Conservation (phyloP, 2,888 invertebrate species). For the Dorcus hopei region DNA sequence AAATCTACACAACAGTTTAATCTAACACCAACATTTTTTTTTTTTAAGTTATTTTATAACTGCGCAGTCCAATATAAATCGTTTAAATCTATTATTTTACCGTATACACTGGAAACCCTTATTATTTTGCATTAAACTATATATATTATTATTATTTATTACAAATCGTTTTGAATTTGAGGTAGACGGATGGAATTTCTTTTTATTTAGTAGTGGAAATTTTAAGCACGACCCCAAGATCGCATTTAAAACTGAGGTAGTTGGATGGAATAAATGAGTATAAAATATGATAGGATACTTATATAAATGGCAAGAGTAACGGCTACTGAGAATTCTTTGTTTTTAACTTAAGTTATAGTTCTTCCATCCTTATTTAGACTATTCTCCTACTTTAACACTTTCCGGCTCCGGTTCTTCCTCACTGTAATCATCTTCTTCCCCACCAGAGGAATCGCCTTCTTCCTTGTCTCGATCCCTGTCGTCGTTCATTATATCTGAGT, state of each 20-base stretch:
- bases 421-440: conserved; percentile 56
- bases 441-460: conserved; percentile 53
- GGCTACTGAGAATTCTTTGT: conserved; percentile 28
- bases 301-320: conserved; percentile 31
- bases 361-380: conserved; percentile 32
- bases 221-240: conserved; percentile 15
- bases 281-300: conserved; percentile 9
- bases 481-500: conserved; percentile 59
- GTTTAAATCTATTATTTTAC: conserved; percentile 31
- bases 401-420: conserved; percentile 52
- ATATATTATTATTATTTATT: conserved; percentile 18
- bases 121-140: conserved; percentile 43
- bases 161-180: conserved; percentile 35
- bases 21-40: conserved; percentile 36
- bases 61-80: conserved; percentile 40
- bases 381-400: conserved; percentile 50
- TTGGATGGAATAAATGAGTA: conserved; percentile 57
- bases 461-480: conserved; percentile 45
- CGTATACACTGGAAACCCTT: conserved; percentile 51
- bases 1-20: conserved; percentile 40
- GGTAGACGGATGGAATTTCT: conserved; percentile 51
- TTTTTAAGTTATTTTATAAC: conserved; percentile 40
- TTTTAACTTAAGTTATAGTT: conserved; percentile 23
- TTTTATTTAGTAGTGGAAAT: conserved; percentile 14
- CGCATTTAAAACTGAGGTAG: conserved; percentile 56